These are phyloP conservation scores for Leucania comma DNA, from an alignment of 2,888 invertebrate species.

Conservation along the genomic window DNA sequence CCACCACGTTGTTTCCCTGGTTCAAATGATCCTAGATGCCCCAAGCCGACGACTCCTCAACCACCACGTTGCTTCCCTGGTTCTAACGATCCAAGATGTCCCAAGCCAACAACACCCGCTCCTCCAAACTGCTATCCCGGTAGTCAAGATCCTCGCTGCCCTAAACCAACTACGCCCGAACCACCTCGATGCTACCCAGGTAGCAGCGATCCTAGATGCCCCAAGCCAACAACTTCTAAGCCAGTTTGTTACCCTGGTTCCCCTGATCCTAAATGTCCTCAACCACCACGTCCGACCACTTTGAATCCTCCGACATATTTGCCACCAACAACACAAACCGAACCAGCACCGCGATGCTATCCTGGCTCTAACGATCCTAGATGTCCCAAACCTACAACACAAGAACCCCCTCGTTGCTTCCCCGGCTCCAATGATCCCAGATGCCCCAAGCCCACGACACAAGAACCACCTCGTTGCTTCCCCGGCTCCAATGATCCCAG, in stretches of 20 bases:
- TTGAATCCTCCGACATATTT: slow-evolving; percentile 57
- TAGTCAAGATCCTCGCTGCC: slow-evolving; percentile 25
- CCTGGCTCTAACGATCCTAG: slow-evolving; percentile 69
- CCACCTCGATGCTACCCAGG: slow-evolving; percentile 65
- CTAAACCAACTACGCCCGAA: slow-evolving; percentile 66
- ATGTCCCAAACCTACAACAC: slow-evolving; percentile 71
- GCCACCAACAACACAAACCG: slow-evolving; percentile 21
- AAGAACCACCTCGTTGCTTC: slow-evolving; percentile 52
- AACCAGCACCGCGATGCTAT: slow-evolving; percentile 55
- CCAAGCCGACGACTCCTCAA: slow-evolving; percentile 64
- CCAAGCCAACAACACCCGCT: slow-evolving; percentile 63
- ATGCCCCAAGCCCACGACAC: slow-evolving; percentile 67
- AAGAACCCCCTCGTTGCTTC: slow-evolving; percentile 66
- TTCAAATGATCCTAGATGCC: slow-evolving; percentile 68
- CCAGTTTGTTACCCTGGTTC: slow-evolving; percentile 49
- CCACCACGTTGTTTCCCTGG: slow-evolving; percentile 65
- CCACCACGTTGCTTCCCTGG: slow-evolving; percentile 64
- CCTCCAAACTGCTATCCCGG: slow-evolving; percentile 36
- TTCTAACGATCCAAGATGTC: slow-evolving; percentile 70
- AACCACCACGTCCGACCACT: slow-evolving; percentile 60
- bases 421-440: slow-evolving; percentile 78
- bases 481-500: slow-evolving; percentile 69
- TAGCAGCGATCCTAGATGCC: slow-evolving; percentile 65
- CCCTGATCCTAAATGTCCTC: slow-evolving; percentile 47
- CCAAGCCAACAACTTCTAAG: slow-evolving; percentile 57